Evolutionary conservation across 2,888 invertebrate species (phyloP), one percentile per base, ranked within the genome.

Genomic region (Choristoneura rosaceana): DNA sequence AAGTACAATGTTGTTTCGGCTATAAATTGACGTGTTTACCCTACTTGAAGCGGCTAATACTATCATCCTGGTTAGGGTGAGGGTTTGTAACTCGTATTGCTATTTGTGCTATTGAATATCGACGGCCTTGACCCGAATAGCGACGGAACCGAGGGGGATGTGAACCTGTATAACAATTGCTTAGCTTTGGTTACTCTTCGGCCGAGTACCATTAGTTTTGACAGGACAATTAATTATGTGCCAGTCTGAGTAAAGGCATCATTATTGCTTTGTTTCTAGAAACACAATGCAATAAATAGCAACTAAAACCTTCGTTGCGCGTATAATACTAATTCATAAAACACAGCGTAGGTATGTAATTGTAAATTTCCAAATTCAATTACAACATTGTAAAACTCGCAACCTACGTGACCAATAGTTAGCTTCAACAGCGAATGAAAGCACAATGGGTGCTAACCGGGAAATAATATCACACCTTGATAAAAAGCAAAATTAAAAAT

Each of bases 41-140:
- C 74, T 75, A 77, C 69, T 52, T 69, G 65, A 73, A 66, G 73
- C 76, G 73, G 75, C 78, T 77, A 76, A 81, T 77, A 78, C 67
- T 76, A 70, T 74, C 77, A 76, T 76, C 70, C 50, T 43, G 75
- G 74, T 79, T 81, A 77, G 86, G 87, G 87, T 80, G 88, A 88
- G 88, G 86, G 87, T 83, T 55, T 71, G 76, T 74, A 62, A 67
- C 73, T 73, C 80, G 80, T 81, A 77, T 77, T 76, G 77, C 76
- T 76, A 75, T 79, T 76, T 81, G 77, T 83, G 78, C 77, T 86
- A 87, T 85, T 86, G 84, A 85, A 85, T 87, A 88, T 85, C 81
- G 83, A 81, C 79, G 86, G 79, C 89, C 89, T 90, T 90, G 90
- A 90, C 90, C 89, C 79, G 77, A 71, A 85, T 84, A 80, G 52